Evolutionary conservation across 2,888 invertebrate species (phyloP).

Genomic region (Ryuthela nishihirai): DNA sequence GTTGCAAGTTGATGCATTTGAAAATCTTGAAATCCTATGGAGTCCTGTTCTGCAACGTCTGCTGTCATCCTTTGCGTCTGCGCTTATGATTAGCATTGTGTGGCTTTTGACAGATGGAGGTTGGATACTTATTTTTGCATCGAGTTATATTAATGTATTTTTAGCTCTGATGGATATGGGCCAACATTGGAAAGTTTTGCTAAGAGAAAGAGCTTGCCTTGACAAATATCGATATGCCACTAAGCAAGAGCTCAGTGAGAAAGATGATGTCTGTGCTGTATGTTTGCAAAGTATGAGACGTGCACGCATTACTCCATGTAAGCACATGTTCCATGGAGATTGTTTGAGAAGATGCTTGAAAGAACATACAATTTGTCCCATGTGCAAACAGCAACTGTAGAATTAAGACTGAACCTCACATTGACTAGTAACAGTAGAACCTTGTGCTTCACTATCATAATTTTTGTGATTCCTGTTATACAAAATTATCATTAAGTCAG

Average conservation of each 20-base stretch:
- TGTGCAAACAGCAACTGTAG: constrained; percentile 59
- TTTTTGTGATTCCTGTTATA: too few species aligned
- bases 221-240: constrained; percentile 57
- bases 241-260: constrained; percentile 61
- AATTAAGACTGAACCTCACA: too few species aligned
- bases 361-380: constrained; percentile 60
- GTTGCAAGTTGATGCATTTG: constrained; percentile 61
- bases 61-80: constrained; percentile 36
- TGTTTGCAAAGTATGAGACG: constrained; percentile 67
- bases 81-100: constrained; percentile 35
- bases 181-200: constrained; percentile 53
- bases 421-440: too few species aligned
- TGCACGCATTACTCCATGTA: constrained; percentile 72
- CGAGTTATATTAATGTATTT: constrained; percentile 39
- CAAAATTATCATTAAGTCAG: too few species aligned
- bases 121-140: constrained; percentile 35
- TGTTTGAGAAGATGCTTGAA: constrained; percentile 71
- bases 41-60: constrained; percentile 60
- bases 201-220: constrained; percentile 61
- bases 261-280: constrained; percentile 75
- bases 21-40: constrained; percentile 68
- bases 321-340: constrained; percentile 73
- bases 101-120: constrained; percentile 38
- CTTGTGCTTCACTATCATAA: too few species aligned
- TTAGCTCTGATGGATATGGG: constrained; percentile 36